Evolutionary conservation across 2,113 vertebrate species (phyloP).

Genomic region (Cephalophus harveyi): DNA sequence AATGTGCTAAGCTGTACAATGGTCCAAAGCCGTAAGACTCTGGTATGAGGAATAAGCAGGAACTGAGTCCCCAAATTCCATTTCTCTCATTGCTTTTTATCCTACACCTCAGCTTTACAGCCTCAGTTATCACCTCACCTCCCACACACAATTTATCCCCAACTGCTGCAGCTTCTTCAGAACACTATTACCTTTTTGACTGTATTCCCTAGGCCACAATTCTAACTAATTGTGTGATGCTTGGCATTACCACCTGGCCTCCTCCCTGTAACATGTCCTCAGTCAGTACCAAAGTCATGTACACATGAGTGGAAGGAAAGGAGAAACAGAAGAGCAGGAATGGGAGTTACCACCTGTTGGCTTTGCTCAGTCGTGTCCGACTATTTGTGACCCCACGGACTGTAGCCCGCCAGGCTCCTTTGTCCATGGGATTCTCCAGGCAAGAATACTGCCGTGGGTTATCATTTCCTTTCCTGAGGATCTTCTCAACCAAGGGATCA

Average conservation of each 20-base stretch:
- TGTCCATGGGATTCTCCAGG: background rate
- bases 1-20: background rate
- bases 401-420: background rate
- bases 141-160: background rate
- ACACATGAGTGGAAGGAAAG: background rate
- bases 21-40: too few species aligned
- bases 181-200: background rate
- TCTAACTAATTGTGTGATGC: background rate
- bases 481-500: background rate
- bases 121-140: background rate
- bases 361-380: fast-evolving
- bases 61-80: background rate
- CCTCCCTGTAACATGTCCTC: background rate
- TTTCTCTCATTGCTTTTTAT: background rate
- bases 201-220: background rate
- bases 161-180: background rate
- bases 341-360: fast-evolving
- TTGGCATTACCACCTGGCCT: background rate
- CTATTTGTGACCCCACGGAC: background rate
- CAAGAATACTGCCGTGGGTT: background rate
- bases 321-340: background rate
- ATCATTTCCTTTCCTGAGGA: background rate
- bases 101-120: background rate
- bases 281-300: background rate
- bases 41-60: background rate